phyloP scores from a whole-genome alignment of 2,113 vertebrate species.

The Daphoenositta chrysoptera region DNA sequence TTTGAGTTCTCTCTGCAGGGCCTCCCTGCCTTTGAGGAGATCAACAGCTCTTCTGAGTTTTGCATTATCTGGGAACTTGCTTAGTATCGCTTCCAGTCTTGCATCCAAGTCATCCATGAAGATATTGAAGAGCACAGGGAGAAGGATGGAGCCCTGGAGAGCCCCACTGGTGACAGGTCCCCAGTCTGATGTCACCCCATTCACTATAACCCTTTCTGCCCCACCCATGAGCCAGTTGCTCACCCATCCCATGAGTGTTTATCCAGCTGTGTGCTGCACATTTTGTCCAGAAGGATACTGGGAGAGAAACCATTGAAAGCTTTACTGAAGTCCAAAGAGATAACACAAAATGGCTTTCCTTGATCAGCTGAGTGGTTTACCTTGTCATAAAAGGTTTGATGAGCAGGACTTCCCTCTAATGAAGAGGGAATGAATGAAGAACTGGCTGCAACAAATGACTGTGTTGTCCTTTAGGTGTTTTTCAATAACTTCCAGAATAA shows the following conservation, averaged over 20 bases:
- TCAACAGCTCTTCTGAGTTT: not conserved
- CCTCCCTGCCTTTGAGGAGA: not conserved
- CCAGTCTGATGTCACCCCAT: no score
- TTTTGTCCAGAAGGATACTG: not conserved
- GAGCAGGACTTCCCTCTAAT: not conserved
- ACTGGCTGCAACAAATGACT: no score
- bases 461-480: not conserved
- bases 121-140: not conserved
- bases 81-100: not conserved
- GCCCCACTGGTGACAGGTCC: not conserved
- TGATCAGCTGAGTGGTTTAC: not conserved
- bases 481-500: not conserved
- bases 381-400: not conserved
- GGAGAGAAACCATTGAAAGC: rapidly evolving
- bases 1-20: not conserved
- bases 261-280: not conserved
- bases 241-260: not conserved
- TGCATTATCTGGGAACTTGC: not conserved
- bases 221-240: rapidly evolving
- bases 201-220: no score
- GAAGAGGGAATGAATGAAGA: no score
- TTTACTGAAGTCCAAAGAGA: not conserved
- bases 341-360: not conserved
- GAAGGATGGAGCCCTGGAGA: rapidly evolving
- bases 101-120: rapidly evolving